Base-by-base conservation (phyloP, 1,140 invertebrate genomes). In the Glossosoma conforme region DNA sequence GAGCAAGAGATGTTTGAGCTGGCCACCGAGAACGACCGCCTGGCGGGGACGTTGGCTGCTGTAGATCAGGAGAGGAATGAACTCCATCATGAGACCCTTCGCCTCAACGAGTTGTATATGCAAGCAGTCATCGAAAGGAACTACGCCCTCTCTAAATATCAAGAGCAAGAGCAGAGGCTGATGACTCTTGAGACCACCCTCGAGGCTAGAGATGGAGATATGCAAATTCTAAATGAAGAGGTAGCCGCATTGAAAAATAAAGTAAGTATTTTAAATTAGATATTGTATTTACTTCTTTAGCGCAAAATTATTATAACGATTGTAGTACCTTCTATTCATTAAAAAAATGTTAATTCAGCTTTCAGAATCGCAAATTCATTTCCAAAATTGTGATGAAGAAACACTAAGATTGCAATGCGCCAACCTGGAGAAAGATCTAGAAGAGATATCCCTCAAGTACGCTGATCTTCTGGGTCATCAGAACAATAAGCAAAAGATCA, bases 401-500 rank as follows among this genome's bases (percentile, higher is more conserved):
- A 11, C 21, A 1, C 25, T 56, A 8, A 17, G 25, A 20, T 24
- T 44, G 14, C 49, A 48, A 6, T 52, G 49, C 10, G 65, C 72
- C 44, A 62, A 64, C 52, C 64, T 74, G 36, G 68, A 74, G 59
- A 62, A 60, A n/a, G 67, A 72, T 54, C 52, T 75, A 22, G 58
- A 70, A 52, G 75, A 80, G 51, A 65, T 84, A 21, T 71, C 72
- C 13, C 61, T 72, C 32, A 78, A 83, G 57, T 84, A 83, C 61
- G 77, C 77, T 1, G 72, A 79, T 47, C 61, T 83, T 38, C 61
- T 85, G 5, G 82, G 81, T 2, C 81, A 85, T 59, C 79, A 83
- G 46, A 86, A 85, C 60, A 75, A 79, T 44, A 82, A 78, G 51
- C 83, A 86, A 59, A 84, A 81, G 60, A 82, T 85, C 20, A 80